These are phyloP conservation scores for Halichoeres trimaculatus DNA, from an alignment of 2,113 vertebrate species.

Conservation along the genomic window DNA sequence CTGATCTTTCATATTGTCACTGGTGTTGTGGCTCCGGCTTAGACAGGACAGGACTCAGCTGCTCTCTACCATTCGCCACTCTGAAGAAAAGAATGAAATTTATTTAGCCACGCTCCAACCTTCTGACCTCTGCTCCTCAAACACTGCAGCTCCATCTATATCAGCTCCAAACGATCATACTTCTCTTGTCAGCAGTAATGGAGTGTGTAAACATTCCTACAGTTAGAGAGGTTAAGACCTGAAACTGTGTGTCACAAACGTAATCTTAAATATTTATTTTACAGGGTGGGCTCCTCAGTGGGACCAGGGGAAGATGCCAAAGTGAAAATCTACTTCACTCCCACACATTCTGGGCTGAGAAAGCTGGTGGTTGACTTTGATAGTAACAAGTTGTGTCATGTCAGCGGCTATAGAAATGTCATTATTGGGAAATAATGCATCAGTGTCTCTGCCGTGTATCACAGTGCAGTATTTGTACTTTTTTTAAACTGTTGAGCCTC, in stretches of 20 bases:
- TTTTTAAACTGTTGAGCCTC: background rate
- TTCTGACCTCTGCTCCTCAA: background rate
- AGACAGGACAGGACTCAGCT: slow-evolving; percentile 4
- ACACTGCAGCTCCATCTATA: background rate
- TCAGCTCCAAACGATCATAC: background rate
- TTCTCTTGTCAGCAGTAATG: background rate
- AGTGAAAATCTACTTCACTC: slow-evolving; percentile 86
- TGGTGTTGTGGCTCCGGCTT: slow-evolving; percentile 12
- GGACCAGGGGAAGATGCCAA: slow-evolving; percentile 84
- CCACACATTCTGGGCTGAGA: slow-evolving; percentile 80
- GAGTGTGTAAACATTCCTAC: slow-evolving; percentile 23
- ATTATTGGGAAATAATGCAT: slow-evolving; percentile 83
- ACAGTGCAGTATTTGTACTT: background rate
- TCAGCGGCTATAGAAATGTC: slow-evolving; percentile 92
- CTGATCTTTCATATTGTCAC: background rate
- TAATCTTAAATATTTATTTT: slow-evolving; percentile 67
- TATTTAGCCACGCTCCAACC: background rate
- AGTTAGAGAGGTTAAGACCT: slow-evolving; percentile 7
- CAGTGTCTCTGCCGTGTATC: background rate
- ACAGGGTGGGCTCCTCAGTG: slow-evolving; percentile 70
- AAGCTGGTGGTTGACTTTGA: slow-evolving; percentile 94
- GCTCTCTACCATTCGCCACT: background rate
- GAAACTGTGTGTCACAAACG: background rate
- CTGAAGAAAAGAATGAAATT: background rate
- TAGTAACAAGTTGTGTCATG: slow-evolving; percentile 87